These are phyloP conservation scores for Pangasius mekongensis DNA, from an alignment of 2,797 vertebrate genomes.

Conservation along the genomic window DNA sequence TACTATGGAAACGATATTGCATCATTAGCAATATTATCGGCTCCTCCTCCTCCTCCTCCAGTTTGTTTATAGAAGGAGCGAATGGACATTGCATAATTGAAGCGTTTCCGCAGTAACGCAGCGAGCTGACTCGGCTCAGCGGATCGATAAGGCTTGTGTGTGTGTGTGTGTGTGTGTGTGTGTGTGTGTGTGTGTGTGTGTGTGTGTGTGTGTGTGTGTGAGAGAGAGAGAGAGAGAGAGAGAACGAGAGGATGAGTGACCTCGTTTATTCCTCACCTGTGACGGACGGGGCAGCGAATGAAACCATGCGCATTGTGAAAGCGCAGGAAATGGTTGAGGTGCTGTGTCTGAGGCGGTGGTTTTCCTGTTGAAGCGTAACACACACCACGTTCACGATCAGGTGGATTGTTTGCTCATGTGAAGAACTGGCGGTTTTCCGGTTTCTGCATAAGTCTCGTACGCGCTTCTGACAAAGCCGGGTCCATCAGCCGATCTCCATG, in stretches of 20 bases:
- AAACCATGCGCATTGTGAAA: not conserved
- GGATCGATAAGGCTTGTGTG: constrained; percentile 66
- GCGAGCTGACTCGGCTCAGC: constrained; percentile 42
- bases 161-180: too few relatives aligned
- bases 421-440: not conserved
- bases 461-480: not conserved
- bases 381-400: not conserved
- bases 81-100: constrained; percentile 77
- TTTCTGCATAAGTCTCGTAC: not conserved
- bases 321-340: not conserved
- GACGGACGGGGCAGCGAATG: constrained; percentile 62
- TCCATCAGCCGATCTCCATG: not conserved
- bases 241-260: constrained; percentile 62
- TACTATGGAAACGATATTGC: not conserved
- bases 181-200: too few relatives aligned
- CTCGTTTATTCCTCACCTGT: constrained; percentile 66
- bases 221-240: constrained; percentile 41
- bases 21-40: not conserved
- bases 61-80: constrained; percentile 62
- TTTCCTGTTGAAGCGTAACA: not conserved
- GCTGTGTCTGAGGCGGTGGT: not conserved
- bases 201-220: too few relatives aligned
- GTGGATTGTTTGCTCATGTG: not conserved
- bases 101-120: constrained; percentile 71
- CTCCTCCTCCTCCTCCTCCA: constrained; percentile 28